Evolutionary conservation across 35 echinoderm and acorn worm species (phyloP), one percentile per base, ranked within the genome.

Genomic region (Holothuria glaberrima): DNA sequence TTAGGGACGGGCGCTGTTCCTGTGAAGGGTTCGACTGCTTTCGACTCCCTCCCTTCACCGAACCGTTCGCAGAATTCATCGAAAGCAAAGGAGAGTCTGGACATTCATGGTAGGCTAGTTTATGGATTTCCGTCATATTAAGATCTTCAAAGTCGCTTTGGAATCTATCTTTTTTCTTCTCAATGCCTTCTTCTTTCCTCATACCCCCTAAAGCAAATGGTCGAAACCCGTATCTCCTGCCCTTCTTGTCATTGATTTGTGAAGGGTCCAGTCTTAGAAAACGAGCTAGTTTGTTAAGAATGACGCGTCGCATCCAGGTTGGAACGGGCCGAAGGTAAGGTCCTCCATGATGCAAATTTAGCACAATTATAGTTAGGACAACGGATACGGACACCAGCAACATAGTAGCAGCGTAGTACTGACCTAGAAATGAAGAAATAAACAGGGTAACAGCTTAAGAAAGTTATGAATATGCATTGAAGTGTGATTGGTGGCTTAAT

Each of bases 401-500:
- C 97, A 99, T 99, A 3, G 97, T 99, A 25, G 93, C 92, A 14
- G 92, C 97, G 62, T 99, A 99, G 64, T 99, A 99, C 61, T 99
- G 93, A 83, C 97, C 97, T 99, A 66, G 5, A 84, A 86, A 58
- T 4, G 17, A 36, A 83, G 18, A 62, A 46, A 48, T 3, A 90
- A 17, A 5, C 7, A 7, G 16, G 50, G 50, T 54, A 5, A 54
- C 3, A 5, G 50, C 3, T 54, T 54, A 14, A 54, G 1, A 54
- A 5, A 54, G 9, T 54, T 9, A 17, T 54, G 50, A 14, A 14
- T 17, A 54, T 17, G 50, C 13, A 54, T n/a, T n/a, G n/a, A n/a
- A n/a, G n/a, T n/a, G n/a, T n/a, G n/a, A n/a, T n/a, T n/a, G n/a
- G n/a, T n/a, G n/a, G n/a, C n/a, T n/a, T n/a, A n/a, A n/a, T n/a